Percentiles rank a stretch among this genome's conserved stretches.
Evolutionary conservation across 2,888 invertebrate genomes (phyloP).

Genomic region (Lomographa bimaculata): DNA sequence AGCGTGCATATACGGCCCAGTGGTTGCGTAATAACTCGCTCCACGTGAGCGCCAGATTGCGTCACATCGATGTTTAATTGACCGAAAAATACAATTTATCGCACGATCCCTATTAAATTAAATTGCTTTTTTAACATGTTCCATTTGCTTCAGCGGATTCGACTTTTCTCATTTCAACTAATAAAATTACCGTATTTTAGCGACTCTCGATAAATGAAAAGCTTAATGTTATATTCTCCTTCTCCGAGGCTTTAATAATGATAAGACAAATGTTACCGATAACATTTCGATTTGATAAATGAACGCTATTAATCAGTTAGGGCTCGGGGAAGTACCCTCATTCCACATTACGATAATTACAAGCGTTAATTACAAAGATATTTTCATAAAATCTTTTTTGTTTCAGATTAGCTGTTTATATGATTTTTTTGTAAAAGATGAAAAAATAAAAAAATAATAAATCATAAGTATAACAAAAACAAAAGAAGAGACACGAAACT

Average conservation of each 20-base stretch:
- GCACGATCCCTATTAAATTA: slow-evolving; percentile 30
- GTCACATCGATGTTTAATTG: slow-evolving; percentile 51
- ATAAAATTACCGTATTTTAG: slow-evolving; percentile 13
- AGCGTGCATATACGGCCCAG: slow-evolving; percentile 37
- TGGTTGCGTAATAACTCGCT: slow-evolving; percentile 48
- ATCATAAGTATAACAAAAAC: too few species aligned
- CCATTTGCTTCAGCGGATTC: slow-evolving; percentile 17
- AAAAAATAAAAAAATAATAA: too few species aligned
- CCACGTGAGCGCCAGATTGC: slow-evolving; percentile 47
- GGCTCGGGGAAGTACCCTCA: slow-evolving; percentile 21
- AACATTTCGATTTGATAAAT: slow-evolving; percentile 30
- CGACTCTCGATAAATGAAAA: slow-evolving; percentile 3
- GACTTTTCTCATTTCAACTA: slow-evolving; percentile 5
- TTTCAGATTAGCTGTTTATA: neutral
- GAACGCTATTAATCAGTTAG: slow-evolving; percentile 30
- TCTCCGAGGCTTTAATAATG: slow-evolving; percentile 12
- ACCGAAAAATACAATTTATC: slow-evolving; percentile 48
- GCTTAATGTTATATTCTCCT: slow-evolving; percentile 10
- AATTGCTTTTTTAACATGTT: slow-evolving; percentile 24
- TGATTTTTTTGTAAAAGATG: neutral
- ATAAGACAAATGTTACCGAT: slow-evolving; percentile 25
- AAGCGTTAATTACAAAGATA: slow-evolving; percentile 16
- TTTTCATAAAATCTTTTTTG: slow-evolving; percentile 17
- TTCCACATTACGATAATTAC: slow-evolving; percentile 28
- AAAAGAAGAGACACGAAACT: neutral